A percentile compares a stretch with the other conserved stretches of the same genome.
phyloP scores from a whole-genome alignment of 64 coral and sea anemone genomes.

The Montipora capricornis region DNA sequence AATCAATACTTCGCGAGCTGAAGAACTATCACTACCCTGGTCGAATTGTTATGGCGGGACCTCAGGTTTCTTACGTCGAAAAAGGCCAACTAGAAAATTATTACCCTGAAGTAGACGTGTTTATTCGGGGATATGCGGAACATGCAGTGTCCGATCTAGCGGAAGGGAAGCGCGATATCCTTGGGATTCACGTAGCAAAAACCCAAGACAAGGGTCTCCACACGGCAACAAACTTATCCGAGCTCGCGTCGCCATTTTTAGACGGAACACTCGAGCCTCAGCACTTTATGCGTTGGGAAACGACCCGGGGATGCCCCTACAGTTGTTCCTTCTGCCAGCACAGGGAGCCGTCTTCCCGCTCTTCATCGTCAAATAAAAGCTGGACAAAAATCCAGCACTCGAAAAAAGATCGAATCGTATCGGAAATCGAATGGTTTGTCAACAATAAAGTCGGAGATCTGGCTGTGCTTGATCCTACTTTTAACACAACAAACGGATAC shows the following conservation, averaged over 20 bases:
- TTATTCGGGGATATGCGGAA: conserved; percentile 56
- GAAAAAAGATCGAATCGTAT: background rate
- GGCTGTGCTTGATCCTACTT: conserved; percentile 35
- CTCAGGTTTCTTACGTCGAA: conserved; percentile 43
- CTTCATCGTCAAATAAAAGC: background rate
- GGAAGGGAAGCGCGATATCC: conserved; percentile 12
- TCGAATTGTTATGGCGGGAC: conserved; percentile 42
- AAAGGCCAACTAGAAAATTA: conserved; percentile 36
- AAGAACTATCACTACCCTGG: conserved; percentile 8
- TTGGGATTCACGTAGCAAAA: conserved; percentile 13
- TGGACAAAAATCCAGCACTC: conserved; percentile 37
- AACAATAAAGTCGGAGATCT: conserved; percentile 15
- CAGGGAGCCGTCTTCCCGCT: background rate
- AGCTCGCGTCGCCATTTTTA: conserved; percentile 30
- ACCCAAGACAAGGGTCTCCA: conserved; percentile 10
- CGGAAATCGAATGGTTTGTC: conserved; percentile 36
- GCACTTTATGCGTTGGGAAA: conserved; percentile 36
- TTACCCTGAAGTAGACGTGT: conserved; percentile 28
- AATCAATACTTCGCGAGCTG: conserved; percentile 9
- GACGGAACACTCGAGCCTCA: conserved; percentile 22
- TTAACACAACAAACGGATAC: conserved; percentile 6
- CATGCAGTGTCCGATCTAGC: conserved; percentile 19
- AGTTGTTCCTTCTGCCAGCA: conserved; percentile 50
- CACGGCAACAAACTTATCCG: background rate
- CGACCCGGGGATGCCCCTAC: conserved; percentile 34